Evolutionary conservation across 2,888 invertebrate species (phyloP), one percentile per base, ranked within the genome.

Genomic region (Phortica magna): DNA sequence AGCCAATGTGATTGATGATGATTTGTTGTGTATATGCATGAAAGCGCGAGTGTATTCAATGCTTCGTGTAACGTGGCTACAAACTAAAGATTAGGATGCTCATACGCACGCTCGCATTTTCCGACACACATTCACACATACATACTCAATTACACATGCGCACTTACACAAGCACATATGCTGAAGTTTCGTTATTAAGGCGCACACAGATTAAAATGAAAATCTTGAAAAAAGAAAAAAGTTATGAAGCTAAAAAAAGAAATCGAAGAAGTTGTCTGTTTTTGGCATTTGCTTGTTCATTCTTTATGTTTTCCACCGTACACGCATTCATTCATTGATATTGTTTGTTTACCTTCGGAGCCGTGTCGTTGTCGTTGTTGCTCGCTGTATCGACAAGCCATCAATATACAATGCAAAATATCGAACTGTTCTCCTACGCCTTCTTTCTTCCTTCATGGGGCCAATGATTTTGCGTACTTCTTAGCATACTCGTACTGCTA

Each of bases 1-100:
- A 87, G 83, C 82, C 70, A 85, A 82, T 87, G 84, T 87, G 87
- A 87, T 87, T 87, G 87, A 87, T 87, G 87, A 88, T 88, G 76
- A 83, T 83, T 83, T 67, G 75, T 59, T 43, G 42, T 70, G 55
- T 74, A 68, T 64, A 48, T 70, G 73, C 48, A 31, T 64, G 57
- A 55, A 57, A 68, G 48, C 73, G 55, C 73, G 59, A 57, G 65
- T 68, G 72, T 77, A 61, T 80, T 43, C 61, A 68, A 43, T 75
- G 31, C 31, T 31, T 31, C 31, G 76, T 68, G 48, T 22, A 77
- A 77, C 80, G 76, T 86, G 84, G 85, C 88, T 85, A 87, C 88
- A 78, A 77, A 76, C 79, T 83, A 81, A 78, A 86, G 86, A 85
- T 85, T 85, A 85, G 83, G 81, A 80, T 80, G 78, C 82, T 68